Evolutionary conservation across 2,113 vertebrate species (phyloP).

Genomic region (Oryzias curvinotus): DNA sequence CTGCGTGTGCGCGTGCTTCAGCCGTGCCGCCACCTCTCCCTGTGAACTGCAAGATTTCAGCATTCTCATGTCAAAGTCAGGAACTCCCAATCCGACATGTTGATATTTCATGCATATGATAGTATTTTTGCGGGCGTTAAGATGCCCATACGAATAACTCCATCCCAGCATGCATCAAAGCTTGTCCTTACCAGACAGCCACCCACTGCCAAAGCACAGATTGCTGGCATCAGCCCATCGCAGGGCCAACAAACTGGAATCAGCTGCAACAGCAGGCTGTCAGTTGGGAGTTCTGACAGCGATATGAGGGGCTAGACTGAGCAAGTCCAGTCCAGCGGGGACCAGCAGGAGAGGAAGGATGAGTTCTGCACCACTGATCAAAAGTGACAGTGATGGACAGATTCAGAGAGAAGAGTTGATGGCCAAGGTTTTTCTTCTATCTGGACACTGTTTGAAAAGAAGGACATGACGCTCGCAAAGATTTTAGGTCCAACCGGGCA

Average conservation of each 20-base stretch:
- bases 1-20: conserved; percentile 45
- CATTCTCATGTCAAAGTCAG: conserved; percentile 56
- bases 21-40: conserved; percentile 36
- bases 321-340: conserved; percentile 62
- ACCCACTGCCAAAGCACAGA: conserved; percentile 62
- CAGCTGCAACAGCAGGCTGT: conserved; percentile 69
- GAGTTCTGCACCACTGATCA: conserved; percentile 79
- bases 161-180: conserved; percentile 59
- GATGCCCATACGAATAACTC: conserved; percentile 57
- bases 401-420: conserved; percentile 76
- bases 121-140: conserved; percentile 42
- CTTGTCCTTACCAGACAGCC: conserved; percentile 50
- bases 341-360: conserved; percentile 71
- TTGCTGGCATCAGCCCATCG: conserved; percentile 62
- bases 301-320: conserved; percentile 69
- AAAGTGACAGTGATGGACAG: conserved; percentile 79
- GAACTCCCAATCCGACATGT: conserved; percentile 33
- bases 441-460: conserved; percentile 75
- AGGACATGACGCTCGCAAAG: conserved; percentile 70
- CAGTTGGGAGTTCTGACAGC: conserved; percentile 66
- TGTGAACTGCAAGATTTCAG: conserved; percentile 51
- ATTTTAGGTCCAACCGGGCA: conserved; percentile 60
- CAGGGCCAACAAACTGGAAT: conserved; percentile 64
- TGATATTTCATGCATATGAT: conserved; percentile 50
- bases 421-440: conserved; percentile 69